These are phyloP conservation scores for Elaphurus davidianus DNA, from an alignment of 2,113 vertebrate species.

Conservation along the genomic window DNA sequence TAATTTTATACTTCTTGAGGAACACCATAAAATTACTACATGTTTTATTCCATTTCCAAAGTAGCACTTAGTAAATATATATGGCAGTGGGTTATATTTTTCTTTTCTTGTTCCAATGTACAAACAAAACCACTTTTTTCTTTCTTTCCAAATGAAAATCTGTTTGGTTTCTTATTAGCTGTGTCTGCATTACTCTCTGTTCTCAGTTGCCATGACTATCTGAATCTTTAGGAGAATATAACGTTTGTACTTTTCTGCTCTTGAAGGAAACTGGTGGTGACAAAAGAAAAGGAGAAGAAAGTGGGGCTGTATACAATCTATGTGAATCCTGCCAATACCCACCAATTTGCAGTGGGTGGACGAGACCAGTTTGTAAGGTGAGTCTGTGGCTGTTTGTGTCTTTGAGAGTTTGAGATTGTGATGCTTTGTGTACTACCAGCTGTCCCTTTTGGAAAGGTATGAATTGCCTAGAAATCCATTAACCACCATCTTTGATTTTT, in stretches of 20 bases:
- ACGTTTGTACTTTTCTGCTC: not conserved
- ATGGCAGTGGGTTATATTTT: not conserved
- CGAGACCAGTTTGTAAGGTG: conserved; percentile 96
- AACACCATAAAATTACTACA: not conserved
- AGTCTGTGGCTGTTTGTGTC: not conserved
- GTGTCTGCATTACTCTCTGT: not conserved
- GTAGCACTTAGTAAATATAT: not conserved
- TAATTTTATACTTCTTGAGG: not conserved
- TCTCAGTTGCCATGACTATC: conserved; percentile 36
- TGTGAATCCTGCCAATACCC: conserved; percentile 94
- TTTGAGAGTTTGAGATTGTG: not conserved
- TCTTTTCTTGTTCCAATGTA: not conserved
- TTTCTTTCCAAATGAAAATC: conserved; percentile 47
- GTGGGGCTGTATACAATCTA: conserved; percentile 97
- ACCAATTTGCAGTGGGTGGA: conserved; percentile 95
- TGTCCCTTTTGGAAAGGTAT: not conserved
- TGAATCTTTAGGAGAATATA: conserved; percentile 36
- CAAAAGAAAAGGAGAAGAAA: conserved; percentile 97
- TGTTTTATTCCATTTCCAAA: not conserved
- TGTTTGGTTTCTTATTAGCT: conserved; percentile 28
- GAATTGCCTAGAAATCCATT: not conserved
- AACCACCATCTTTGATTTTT: not conserved
- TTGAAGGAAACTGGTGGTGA: conserved; percentile 93
- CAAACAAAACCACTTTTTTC: not conserved
- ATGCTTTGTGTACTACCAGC: not conserved